A percentile compares a stretch with the other conserved stretches of the same genome.
phyloP scores from a whole-genome alignment of 2,888 invertebrate genomes.

The Enchytraeus crypticus region DNA sequence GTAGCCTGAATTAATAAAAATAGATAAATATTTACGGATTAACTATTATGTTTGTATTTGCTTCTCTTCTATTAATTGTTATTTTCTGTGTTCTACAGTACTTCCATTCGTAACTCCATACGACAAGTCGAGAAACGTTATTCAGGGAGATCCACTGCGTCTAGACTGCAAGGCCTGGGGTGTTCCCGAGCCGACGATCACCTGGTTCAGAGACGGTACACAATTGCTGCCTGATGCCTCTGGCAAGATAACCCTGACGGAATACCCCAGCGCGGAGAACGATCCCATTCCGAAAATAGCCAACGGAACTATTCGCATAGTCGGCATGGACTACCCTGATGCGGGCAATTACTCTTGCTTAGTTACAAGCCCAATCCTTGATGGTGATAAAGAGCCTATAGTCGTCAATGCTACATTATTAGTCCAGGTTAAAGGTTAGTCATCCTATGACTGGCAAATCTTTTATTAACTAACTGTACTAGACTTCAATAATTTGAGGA shows the following conservation, averaged over 20 bases:
- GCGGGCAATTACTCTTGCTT: slow-evolving; percentile 63
- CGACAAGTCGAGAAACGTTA: slow-evolving; percentile 62
- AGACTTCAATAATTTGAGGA: too few species aligned
- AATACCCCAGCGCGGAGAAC: slow-evolving; percentile 35
- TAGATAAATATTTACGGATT: background rate
- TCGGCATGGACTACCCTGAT: slow-evolving; percentile 60
- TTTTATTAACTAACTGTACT: too few species aligned
- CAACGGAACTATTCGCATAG: slow-evolving; percentile 60
- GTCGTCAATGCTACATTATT: slow-evolving; percentile 50
- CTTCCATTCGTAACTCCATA: slow-evolving; percentile 12
- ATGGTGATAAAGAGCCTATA: slow-evolving; percentile 23
- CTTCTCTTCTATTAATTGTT: background rate
- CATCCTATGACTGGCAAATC: too few species aligned
- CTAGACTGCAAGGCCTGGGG: slow-evolving; percentile 64
- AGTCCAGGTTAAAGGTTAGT: slow-evolving; percentile 76
- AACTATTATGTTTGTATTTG: background rate
- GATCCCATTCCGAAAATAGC: slow-evolving; percentile 38
- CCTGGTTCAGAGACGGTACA: slow-evolving; percentile 56
- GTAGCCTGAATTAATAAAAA: too few species aligned
- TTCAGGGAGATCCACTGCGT: slow-evolving; percentile 74
- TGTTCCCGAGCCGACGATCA: slow-evolving; percentile 59
- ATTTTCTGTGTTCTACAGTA: slow-evolving; percentile 2
- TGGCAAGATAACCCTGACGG: slow-evolving; percentile 22
- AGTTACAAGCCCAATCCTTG: too few species aligned
- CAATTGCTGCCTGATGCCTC: slow-evolving; percentile 19